Evolutionary conservation across 2,113 vertebrate species (phyloP), one percentile per base, ranked within the genome.

Genomic region (Cichladusa arquata): DNA sequence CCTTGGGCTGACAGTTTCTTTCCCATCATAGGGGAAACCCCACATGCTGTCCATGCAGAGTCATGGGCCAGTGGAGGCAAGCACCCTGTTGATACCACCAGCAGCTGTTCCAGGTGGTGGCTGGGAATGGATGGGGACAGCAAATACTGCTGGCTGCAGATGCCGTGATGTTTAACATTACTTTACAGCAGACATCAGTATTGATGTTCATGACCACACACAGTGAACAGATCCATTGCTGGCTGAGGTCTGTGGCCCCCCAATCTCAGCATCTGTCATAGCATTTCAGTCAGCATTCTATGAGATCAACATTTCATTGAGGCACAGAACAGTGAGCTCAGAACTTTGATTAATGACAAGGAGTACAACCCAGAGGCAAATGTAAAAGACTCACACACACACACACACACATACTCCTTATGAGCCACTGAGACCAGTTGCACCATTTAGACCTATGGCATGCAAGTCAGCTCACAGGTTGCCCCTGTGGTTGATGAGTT

Each of bases 201-300:
- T 3, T 1, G 1, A 11, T 2, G 0, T 31, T 44, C 33, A 12
- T 13, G 34, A 22, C 28, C 4, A 9, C 0, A 0, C 1, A 6
- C 0, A 4, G 31, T 19, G 47, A 67, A 26, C n/a, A 73, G 26
- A 56, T 22, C 9, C 4, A 2, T 10, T 7, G 23, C 40, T 50
- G 34, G 6, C 18, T 5, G 3, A 33, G 45, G 11, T 6, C 23
- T 72, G 26, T 31, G 64, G 24, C 24, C 24, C 34, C 7, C 3
- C 1, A 9, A 11, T 8, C 23, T 22, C 50, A 36, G 47, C 2
- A 1, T 33, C 20, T 33, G 31, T 16, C 19, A 7, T 31, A 48
- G 13, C 17, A 8, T 15, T 72, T 48, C 44, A 29, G 0, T 8
- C 25, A 28, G 54, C 15, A 16, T 5, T 25, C 8, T 15, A 1